Percentiles rank a stretch among this genome's conserved stretches.
Evolutionary conservation across 1,140 invertebrate genomes (phyloP).

Genomic region (Zaprionus nigranus): DNA sequence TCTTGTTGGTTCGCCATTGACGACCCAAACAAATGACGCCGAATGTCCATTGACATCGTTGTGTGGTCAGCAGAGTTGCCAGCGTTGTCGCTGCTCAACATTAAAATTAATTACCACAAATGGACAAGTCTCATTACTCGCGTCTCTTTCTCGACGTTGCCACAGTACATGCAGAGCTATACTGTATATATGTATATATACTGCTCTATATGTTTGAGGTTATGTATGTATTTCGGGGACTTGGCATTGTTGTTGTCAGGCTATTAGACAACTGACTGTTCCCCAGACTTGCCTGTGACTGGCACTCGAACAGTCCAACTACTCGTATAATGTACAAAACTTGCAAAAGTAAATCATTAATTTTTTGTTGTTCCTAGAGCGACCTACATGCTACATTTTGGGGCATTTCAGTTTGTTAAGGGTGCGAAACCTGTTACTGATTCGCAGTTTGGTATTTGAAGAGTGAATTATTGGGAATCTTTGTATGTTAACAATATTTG

Average conservation of each 20-base stretch:
- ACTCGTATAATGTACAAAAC: conserved; percentile 28
- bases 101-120: conserved; percentile 82
- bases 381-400: conserved; percentile 17
- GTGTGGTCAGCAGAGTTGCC: conserved; percentile 46
- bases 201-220: conserved; percentile 4
- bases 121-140: conserved; percentile 70
- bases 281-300: no score
- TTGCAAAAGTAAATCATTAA: conserved; percentile 64
- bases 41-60: conserved; percentile 51
- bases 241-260: conserved; percentile 46
- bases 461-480: background rate
- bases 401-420: conserved; percentile 17
- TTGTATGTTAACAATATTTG: no score
- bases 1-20: conserved; percentile 42
- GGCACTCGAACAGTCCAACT: conserved; percentile 26
- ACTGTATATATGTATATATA: background rate
- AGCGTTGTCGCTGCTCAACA: conserved; percentile 55
- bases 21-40: conserved; percentile 39
- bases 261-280: conserved; percentile 36
- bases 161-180: conserved; percentile 25
- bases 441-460: background rate
- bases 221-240: background rate
- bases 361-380: conserved; percentile 34
- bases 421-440: background rate
- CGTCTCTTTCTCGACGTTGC: conserved; percentile 40